Conservation (phyloP, 2,888 invertebrate genomes). For the Campoplex nolae region DNA sequence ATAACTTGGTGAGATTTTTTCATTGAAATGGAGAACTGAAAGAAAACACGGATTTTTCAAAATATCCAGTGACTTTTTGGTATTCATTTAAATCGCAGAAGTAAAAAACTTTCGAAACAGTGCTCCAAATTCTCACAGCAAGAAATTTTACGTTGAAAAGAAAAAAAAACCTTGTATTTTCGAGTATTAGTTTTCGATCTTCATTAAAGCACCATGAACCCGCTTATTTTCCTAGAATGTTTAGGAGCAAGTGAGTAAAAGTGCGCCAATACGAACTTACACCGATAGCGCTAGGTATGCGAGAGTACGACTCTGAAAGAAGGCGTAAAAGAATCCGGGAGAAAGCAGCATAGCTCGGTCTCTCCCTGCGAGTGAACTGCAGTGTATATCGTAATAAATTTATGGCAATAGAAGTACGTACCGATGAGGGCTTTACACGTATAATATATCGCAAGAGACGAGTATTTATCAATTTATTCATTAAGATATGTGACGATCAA, state of each 20-base stretch:
- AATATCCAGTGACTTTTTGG: too few relatives aligned
- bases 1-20: background rate
- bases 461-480: slow-evolving; percentile 41
- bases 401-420: slow-evolving; percentile 34
- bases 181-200: too few relatives aligned
- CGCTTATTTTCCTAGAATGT: slow-evolving; percentile 17
- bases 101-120: too few relatives aligned
- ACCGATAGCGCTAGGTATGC: slow-evolving; percentile 62
- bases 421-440: slow-evolving; percentile 40
- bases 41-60: background rate
- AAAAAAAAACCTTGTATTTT: too few relatives aligned
- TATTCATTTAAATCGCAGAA: too few relatives aligned
- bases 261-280: slow-evolving; percentile 38
- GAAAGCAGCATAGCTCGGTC: slow-evolving; percentile 68
- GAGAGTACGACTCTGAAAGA: slow-evolving; percentile 61
- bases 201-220: background rate
- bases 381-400: slow-evolving; percentile 49
- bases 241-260: slow-evolving; percentile 51
- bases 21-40: background rate
- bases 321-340: slow-evolving; percentile 69
- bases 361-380: slow-evolving; percentile 34
- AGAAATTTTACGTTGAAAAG: too few relatives aligned
- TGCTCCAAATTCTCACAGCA: too few relatives aligned
- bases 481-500: background rate
- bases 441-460: slow-evolving; percentile 10